A percentile compares a stretch with the other conserved stretches of the same genome.
Conservation (phyloP, 2,113 vertebrate genomes). For the Aspiorhynchus laticeps region DNA sequence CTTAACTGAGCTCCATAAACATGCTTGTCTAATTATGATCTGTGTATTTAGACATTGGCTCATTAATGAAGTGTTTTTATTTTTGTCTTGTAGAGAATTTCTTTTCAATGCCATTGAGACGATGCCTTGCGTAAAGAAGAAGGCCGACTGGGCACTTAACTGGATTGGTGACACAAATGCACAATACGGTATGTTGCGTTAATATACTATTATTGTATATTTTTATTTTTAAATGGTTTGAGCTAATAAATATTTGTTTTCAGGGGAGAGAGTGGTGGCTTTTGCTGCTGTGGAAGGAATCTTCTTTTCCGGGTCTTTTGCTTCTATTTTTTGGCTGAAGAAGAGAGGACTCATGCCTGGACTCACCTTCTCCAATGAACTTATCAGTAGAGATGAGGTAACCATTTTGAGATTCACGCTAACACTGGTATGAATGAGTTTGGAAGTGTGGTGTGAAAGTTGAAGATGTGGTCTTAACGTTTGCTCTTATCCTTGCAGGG, state of each 20-base stretch:
- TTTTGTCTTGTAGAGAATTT: conserved; percentile 79
- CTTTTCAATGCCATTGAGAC: conserved; percentile 98
- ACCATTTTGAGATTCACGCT: background rate
- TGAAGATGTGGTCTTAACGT: background rate
- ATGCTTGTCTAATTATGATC: background rate
- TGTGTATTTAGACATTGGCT: background rate
- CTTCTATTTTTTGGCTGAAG: conserved; percentile 98
- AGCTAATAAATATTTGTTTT: background rate
- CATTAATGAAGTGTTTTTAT: background rate
- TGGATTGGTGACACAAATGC: conserved; percentile 94
- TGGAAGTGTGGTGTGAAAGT: background rate
- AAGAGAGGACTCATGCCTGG: conserved; percentile 97
- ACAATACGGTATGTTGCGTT: conserved; percentile 79
- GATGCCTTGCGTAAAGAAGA: conserved; percentile 93
- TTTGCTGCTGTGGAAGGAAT: conserved; percentile 98
- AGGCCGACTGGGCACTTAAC: conserved; percentile 96
- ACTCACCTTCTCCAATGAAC: conserved; percentile 97
- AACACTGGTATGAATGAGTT: background rate
- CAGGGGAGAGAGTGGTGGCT: conserved; percentile 93
- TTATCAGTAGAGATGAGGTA: conserved; percentile 98
- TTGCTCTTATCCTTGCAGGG: conserved; percentile 75
- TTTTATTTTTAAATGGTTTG: background rate
- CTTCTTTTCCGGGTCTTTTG: conserved; percentile 99
- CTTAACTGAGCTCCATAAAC: conserved; percentile 49
- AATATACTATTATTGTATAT: background rate